These are phyloP conservation scores for Mastomys natalensis DNA, from an alignment of 2,113 vertebrate genomes.

Conservation along the genomic window DNA sequence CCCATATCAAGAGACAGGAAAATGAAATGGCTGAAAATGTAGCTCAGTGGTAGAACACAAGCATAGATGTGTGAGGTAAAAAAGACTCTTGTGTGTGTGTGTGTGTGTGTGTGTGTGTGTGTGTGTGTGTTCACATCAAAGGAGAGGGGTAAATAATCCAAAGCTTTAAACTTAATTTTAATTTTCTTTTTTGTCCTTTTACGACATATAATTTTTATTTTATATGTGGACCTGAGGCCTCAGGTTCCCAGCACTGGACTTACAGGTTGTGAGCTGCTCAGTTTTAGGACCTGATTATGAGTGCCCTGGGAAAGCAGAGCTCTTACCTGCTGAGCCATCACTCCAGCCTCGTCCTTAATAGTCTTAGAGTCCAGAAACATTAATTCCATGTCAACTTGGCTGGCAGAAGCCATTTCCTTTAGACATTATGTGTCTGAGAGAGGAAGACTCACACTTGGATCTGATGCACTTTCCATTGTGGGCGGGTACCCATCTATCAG, in stretches of 20 bases:
- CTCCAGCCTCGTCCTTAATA: not conserved
- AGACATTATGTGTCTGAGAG: not conserved
- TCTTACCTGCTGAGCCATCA: not conserved
- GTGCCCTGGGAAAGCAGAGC: not conserved
- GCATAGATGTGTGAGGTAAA: too few relatives aligned
- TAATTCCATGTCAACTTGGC: not conserved
- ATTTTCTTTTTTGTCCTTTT: not conserved
- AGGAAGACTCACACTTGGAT: not conserved
- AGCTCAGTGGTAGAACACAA: not conserved
- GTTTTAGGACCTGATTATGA: not conserved
- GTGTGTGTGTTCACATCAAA: too few relatives aligned
- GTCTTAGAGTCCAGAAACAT: not conserved
- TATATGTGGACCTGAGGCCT: not conserved
- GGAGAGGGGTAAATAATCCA: too few relatives aligned
- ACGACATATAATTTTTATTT: not conserved
- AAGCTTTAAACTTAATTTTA: not conserved
- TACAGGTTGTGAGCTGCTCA: not conserved
- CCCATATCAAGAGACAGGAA: not conserved
- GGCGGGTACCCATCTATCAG: not conserved
- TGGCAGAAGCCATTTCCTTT: not conserved
- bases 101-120: too few relatives aligned
- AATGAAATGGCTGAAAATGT: not conserved
- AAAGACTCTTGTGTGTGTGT: too few relatives aligned
- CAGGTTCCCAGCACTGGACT: not conserved
- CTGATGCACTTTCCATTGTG: not conserved